Evolutionary conservation across 2,888 invertebrate genomes (phyloP).

Genomic region (Salpingus planirostris): DNA sequence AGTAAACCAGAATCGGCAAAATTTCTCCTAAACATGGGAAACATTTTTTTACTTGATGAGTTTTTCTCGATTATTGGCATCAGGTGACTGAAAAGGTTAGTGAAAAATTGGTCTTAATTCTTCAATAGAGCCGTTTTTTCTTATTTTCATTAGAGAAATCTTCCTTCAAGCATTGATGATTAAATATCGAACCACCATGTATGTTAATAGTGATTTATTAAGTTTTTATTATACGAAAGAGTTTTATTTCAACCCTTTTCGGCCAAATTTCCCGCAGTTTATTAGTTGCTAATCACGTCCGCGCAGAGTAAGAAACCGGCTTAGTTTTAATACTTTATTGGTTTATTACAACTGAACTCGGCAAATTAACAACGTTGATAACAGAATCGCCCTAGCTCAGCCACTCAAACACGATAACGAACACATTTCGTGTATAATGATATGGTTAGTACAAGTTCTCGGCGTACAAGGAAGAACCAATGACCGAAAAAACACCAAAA

Average conservation of each 20-base stretch:
- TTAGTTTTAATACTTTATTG: slow-evolving; percentile 5
- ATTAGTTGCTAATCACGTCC: not conserved
- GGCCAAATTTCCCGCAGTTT: not conserved
- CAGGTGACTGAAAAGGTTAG: too few relatives aligned
- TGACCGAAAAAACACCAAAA: too few relatives aligned
- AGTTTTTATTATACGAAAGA: slow-evolving; percentile 22
- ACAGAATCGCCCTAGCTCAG: slow-evolving; percentile 19
- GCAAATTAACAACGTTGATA: slow-evolving; percentile 16
- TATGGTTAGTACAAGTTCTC: slow-evolving; percentile 15
- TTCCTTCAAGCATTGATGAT: not conserved
- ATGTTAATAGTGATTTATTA: slow-evolving; percentile 26
- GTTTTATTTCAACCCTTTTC: slow-evolving; percentile 2
- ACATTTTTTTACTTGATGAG: too few relatives aligned
- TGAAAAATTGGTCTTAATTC: too few relatives aligned
- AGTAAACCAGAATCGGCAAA: too few relatives aligned
- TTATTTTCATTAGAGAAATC: not conserved
- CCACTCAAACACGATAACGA: slow-evolving; percentile 7
- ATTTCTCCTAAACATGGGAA: too few relatives aligned
- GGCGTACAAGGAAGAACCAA: too few relatives aligned
- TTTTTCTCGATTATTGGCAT: too few relatives aligned
- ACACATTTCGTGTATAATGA: slow-evolving; percentile 12
- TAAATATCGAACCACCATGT: slow-evolving; percentile 14
- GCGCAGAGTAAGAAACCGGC: not conserved
- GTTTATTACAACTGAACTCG: slow-evolving; percentile 1
- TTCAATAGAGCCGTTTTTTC: not conserved